Conservation (phyloP, 2,797 vertebrate genomes). For the Carcharodon carcharias region DNA sequence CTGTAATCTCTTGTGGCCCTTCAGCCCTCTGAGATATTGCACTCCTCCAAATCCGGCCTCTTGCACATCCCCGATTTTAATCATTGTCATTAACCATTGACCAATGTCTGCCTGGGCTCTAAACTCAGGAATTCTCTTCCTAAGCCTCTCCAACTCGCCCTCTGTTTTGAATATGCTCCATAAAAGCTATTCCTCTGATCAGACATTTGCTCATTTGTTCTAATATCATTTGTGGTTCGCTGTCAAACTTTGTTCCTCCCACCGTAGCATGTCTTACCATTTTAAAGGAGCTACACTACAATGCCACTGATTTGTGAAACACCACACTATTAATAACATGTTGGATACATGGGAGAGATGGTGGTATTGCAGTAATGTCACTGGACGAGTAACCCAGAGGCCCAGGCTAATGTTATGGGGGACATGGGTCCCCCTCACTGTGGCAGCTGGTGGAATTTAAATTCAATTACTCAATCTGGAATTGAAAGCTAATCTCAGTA, state of each 20-base stretch:
- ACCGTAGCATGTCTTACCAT: background rate
- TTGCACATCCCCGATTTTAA: background rate
- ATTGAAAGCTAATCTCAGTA: background rate
- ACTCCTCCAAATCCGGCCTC: background rate
- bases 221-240: background rate
- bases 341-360: no score
- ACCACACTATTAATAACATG: background rate
- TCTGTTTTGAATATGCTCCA: background rate
- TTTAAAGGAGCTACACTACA: background rate
- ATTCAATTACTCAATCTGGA: background rate
- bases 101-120: no score
- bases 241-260: background rate
- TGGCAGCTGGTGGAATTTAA: background rate
- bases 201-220: background rate
- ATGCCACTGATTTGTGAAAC: background rate
- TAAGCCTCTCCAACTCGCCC: background rate
- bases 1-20: background rate
- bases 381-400: background rate
- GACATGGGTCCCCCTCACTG: no score
- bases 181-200: background rate
- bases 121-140: no score
- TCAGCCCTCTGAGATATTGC: background rate
- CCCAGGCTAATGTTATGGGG: no score
- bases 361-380: background rate
- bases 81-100: background rate